phyloP scores from a whole-genome alignment of 2,797 vertebrate genomes.

The Neoniphon sammara region DNA sequence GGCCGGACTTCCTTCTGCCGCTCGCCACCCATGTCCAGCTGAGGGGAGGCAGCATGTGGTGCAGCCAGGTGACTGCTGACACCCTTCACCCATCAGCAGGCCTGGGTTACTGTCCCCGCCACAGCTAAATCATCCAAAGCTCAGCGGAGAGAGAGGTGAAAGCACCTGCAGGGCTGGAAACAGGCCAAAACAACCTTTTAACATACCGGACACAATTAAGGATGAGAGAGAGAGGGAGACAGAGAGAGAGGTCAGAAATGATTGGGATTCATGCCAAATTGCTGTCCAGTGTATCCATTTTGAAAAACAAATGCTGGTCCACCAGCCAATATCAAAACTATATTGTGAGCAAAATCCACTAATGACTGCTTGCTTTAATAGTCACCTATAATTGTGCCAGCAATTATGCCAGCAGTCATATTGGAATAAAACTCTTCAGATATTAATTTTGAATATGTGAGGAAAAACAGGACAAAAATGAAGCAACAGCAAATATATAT shows the following conservation, averaged over 20 bases:
- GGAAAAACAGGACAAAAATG: no score
- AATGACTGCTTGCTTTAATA: no score
- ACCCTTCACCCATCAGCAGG: slow-evolving; percentile 8
- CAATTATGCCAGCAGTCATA: no score
- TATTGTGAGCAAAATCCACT: no score
- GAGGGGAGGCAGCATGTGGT: neutral
- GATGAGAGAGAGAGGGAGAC: neutral
- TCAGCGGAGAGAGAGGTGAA: slow-evolving; percentile 9
- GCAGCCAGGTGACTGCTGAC: neutral
- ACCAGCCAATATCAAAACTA: no score
- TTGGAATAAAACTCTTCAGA: no score
- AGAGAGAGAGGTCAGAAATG: neutral
- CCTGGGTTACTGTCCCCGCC: slow-evolving; percentile 5
- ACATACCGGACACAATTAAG: slow-evolving; percentile 4
- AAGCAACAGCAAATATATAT: no score
- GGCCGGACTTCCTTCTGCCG: neutral
- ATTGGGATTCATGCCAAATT: neutral
- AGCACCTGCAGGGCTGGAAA: slow-evolving; percentile 17
- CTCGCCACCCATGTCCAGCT: neutral
- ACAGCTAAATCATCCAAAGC: neutral
- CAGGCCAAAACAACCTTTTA: slow-evolving; percentile 5
- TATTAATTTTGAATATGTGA: no score
- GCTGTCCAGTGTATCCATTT: neutral
- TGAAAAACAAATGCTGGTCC: neutral
- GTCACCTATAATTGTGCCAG: no score